These are phyloP conservation scores for Helarctos malayanus DNA, from an alignment of 2,797 vertebrate genomes.

Conservation along the genomic window DNA sequence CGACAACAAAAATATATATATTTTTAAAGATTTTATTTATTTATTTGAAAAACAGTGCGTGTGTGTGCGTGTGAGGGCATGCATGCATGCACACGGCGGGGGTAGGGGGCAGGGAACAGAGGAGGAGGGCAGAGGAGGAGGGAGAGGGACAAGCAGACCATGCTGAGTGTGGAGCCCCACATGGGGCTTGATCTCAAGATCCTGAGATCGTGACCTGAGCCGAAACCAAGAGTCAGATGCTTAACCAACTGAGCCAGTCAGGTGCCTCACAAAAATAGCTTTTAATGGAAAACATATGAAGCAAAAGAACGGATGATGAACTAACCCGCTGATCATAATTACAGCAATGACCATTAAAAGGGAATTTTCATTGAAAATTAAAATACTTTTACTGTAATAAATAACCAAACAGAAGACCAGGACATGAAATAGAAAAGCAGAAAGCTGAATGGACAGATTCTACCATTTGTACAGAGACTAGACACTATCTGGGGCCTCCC, in stretches of 20 bases:
- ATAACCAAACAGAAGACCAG: neutral
- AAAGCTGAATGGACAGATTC: neutral
- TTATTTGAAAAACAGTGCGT: neutral
- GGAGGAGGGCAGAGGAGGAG: neutral
- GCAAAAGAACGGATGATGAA: neutral
- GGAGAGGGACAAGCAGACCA: neutral
- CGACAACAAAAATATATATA: neutral
- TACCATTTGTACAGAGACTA: neutral
- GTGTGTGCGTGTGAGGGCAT: fast-evolving
- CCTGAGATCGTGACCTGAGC: neutral
- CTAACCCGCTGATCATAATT: neutral
- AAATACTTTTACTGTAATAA: neutral
- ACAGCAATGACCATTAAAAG: neutral
- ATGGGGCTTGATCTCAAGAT: neutral
- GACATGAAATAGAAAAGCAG: neutral
- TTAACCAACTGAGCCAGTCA: neutral
- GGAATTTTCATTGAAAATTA: neutral
- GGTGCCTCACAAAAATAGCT: neutral
- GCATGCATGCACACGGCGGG: too few species aligned
- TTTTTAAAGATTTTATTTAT: neutral
- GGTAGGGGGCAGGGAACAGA: neutral
- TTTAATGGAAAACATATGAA: neutral
- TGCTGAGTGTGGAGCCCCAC: neutral
- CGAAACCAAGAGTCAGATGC: neutral
- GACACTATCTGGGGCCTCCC: too few species aligned